Percentiles rank a stretch among this genome's conserved stretches.
Conservation (phyloP, 2,888 invertebrate genomes). For the Ashinkailepas kermadecensis region DNA sequence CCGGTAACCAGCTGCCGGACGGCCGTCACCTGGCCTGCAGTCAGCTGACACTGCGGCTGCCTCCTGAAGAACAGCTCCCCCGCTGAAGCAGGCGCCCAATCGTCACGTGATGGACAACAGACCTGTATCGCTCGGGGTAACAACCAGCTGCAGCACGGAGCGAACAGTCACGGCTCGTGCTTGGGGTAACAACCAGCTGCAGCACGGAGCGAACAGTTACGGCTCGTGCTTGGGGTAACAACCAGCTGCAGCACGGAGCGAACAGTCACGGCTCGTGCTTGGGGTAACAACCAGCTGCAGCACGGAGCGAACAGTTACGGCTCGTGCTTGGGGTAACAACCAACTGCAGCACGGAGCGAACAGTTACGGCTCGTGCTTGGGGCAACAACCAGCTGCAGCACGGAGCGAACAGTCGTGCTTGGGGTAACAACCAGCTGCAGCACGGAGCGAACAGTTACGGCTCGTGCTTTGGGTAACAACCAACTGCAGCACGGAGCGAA, state of each 20-base stretch:
- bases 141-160: not conserved
- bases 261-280: no score
- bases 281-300: no score
- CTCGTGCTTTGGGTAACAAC: not conserved
- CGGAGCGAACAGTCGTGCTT: no score
- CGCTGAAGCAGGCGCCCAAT: conserved; percentile 10
- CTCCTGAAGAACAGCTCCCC: conserved; percentile 23
- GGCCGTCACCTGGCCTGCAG: conserved; percentile 82
- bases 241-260: no score
- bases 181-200: not conserved
- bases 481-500: no score
- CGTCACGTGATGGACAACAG: not conserved
- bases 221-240: no score
- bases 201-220: no score
- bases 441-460: not conserved
- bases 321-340: no score
- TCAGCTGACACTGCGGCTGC: conserved; percentile 61
- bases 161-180: not conserved
- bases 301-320: no score
- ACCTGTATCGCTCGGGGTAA: not conserved
- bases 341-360: no score
- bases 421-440: not conserved
- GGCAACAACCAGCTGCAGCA: no score
- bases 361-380: no score
- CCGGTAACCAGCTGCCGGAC: conserved; percentile 90